Percentiles rank a stretch among this genome's conserved stretches.
These are phyloP conservation scores for Pomatorhinus ruficollis DNA, from an alignment of 2,113 vertebrate species.

Conservation along the genomic window DNA sequence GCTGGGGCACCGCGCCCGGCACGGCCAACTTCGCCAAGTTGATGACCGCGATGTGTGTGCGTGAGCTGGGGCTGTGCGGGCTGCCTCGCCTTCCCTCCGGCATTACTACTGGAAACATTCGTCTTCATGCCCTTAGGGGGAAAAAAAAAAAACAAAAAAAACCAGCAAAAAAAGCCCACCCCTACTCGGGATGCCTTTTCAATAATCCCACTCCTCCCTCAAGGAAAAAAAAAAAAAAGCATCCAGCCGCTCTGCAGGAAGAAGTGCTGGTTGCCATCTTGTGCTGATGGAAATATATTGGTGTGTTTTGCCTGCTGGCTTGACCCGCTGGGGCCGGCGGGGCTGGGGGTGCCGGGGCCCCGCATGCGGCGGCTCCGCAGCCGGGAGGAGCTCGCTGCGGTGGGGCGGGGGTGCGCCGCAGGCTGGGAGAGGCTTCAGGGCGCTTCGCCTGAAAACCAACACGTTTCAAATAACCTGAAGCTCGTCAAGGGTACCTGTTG, in stretches of 20 bases:
- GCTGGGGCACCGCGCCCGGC: not conserved
- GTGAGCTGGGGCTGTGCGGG: not conserved
- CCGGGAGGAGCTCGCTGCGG: not conserved
- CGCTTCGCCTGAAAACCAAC: not conserved
- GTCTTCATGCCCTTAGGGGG: not conserved
- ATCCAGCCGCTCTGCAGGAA: not conserved
- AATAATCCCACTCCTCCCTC: not conserved
- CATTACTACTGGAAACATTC: not conserved
- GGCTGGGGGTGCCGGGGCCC: not conserved
- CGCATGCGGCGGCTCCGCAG: not conserved
- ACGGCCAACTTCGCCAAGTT: conserved; percentile 65
- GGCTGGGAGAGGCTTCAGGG: not conserved
- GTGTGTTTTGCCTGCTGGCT: not conserved
- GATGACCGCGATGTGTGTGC: not conserved
- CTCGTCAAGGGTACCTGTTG: conserved; percentile 38
- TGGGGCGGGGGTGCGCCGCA: not conserved
- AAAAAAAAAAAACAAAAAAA: not conserved
- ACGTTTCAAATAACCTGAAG: not conserved
- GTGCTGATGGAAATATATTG: conserved; percentile 45
- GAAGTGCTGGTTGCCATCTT: conserved; percentile 71
- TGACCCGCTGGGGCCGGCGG: not conserved
- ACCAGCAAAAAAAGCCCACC: no score
- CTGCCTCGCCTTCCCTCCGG: not conserved
- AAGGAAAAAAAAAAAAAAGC: not conserved
- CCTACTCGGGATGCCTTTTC: not conserved